These are phyloP conservation scores for Xenopus borealis DNA, from an alignment of 2,113 vertebrate genomes.

Conservation along the genomic window DNA sequence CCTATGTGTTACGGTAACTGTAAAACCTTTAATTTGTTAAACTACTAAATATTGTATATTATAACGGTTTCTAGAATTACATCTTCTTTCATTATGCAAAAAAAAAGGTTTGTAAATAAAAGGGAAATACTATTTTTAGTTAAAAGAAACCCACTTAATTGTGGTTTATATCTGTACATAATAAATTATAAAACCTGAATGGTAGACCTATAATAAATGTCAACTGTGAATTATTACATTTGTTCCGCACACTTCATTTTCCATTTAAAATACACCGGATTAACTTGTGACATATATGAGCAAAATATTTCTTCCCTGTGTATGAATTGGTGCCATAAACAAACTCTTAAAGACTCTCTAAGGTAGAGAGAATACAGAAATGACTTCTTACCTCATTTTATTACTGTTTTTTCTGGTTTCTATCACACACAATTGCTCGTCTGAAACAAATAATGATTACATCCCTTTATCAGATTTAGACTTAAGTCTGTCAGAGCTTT, in stretches of 20 bases:
- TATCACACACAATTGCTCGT: neutral
- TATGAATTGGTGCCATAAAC: constrained; percentile 23
- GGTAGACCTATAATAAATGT: neutral
- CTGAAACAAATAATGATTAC: constrained; percentile 3
- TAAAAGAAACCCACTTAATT: constrained; percentile 32
- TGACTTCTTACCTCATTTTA: neutral
- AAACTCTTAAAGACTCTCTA: constrained; percentile 19
- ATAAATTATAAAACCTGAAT: neutral
- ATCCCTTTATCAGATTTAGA: constrained; percentile 13
- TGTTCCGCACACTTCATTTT: constrained; percentile 6
- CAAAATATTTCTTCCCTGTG: constrained; percentile 15
- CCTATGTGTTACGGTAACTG: too few species aligned
- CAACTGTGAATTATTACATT: constrained; percentile 23
- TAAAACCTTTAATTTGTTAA: too few species aligned
- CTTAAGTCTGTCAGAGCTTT: constrained; percentile 8
- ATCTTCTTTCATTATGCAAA: too few species aligned
- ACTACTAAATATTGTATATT: too few species aligned
- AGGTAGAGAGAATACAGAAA: neutral
- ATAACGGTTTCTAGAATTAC: too few species aligned
- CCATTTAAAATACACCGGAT: constrained; percentile 5
- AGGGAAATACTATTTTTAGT: constrained; percentile 49
- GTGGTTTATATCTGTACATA: neutral
- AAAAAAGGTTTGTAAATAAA: too few species aligned
- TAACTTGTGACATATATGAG: constrained; percentile 13
- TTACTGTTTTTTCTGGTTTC: neutral